phyloP scores from a whole-genome alignment of 2,888 invertebrate species.

The Ennomos quercinarius region DNA sequence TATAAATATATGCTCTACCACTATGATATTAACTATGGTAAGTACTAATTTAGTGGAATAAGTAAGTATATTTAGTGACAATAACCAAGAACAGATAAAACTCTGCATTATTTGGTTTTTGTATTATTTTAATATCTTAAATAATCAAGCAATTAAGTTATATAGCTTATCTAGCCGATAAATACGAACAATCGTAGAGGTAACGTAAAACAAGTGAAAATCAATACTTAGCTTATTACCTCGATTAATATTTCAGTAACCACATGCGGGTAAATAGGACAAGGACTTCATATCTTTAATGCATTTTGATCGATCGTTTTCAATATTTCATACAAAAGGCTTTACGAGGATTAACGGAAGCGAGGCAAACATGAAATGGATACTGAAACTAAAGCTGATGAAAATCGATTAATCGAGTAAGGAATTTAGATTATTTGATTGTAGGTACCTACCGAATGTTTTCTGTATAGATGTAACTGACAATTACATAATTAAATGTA shows the following conservation, averaged over 20 bases:
- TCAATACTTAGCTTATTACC: slow-evolving; percentile 7
- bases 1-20: too few species aligned
- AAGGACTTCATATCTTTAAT: slow-evolving; percentile 43
- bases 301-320: slow-evolving; percentile 25
- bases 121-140: too few species aligned
- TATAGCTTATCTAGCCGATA: neutral
- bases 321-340: slow-evolving; percentile 22
- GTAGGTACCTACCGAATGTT: too few species aligned
- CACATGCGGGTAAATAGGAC: slow-evolving; percentile 53
- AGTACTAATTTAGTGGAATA: too few species aligned
- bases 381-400: slow-evolving; percentile 7
- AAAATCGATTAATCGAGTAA: slow-evolving; percentile 2
- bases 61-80: too few species aligned
- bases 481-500: too few species aligned
- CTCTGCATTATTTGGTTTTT: too few species aligned
- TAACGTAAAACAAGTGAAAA: neutral
- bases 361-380: neutral
- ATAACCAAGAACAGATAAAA: too few species aligned
- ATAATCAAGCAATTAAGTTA: neutral
- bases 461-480: too few species aligned
- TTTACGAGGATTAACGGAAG: slow-evolving; percentile 6
- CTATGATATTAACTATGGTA: too few species aligned
- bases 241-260: slow-evolving; percentile 18
- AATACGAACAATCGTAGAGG: neutral
- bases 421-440: too few species aligned